Base-by-base conservation (phyloP, 2,113 vertebrate genomes). In the Trochalopteron elliotii region DNA sequence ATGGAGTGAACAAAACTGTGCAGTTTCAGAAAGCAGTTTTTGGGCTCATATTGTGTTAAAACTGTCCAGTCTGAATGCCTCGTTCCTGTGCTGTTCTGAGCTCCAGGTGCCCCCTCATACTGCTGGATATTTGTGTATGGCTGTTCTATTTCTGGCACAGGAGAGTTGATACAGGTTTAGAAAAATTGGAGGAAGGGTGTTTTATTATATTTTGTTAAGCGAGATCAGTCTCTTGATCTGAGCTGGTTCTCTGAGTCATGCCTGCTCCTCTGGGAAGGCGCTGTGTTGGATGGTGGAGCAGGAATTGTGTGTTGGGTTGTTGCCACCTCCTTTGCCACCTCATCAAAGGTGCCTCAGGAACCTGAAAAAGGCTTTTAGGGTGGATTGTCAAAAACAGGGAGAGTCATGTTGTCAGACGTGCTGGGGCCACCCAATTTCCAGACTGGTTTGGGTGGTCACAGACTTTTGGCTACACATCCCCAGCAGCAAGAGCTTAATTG, bases 81-180 rank as follows among this genome's bases (percentile, higher is more conserved):
- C 1, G 0, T 69, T 72, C 68, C 59, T 5, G 1, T 0, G 0
- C 33, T n/a, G 39, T 31, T 59, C 21, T 1, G 0, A 25, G 31
- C 37, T 79, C 61, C 53, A 20, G 57, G 20, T 60, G 11, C 9
- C 24, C 22, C 20, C 49, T 64, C 15, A 5, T 27, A 27, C 69
- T 0, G 0, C 8, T 1, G 1, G 30, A 1, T 71, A 15, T 28
- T 64, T 76, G 61, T 76, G 61, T 25, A 7, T n/a, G 60, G 27
- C 52, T 74, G 59, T 23, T 69, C 68, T 77, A 1, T 65, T 87
- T 77, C 60, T 87, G 70, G 44, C 44, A 20, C 27, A 27, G 76
- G 61, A 72, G 87, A 33, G 52, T 14, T 53, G 65, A 52, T 63
- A 15, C 12, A 50, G 65, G n/a, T 70, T 55, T 53, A 55, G 60